phyloP scores from a whole-genome alignment of 1,140 invertebrate species.

The Cotesia chilonis region DNA sequence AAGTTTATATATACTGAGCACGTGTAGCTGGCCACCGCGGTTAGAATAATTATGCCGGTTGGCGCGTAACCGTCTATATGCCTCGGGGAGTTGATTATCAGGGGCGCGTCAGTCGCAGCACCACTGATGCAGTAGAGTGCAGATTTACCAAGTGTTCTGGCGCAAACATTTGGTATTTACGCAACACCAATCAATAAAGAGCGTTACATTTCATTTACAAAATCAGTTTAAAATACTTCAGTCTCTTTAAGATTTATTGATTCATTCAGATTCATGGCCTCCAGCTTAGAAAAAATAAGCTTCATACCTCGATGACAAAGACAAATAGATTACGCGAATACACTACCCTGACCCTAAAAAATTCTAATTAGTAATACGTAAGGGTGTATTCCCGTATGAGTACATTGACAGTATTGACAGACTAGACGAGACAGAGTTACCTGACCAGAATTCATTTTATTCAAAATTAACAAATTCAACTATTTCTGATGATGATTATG shows the following conservation, averaged over 20 bases:
- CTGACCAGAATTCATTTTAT: slow-evolving; percentile 49
- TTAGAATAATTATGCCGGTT: too few relatives aligned
- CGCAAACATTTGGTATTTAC: too few relatives aligned
- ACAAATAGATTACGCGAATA: slow-evolving; percentile 31
- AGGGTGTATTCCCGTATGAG: slow-evolving; percentile 49
- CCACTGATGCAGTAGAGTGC: too few relatives aligned
- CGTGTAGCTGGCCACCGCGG: too few relatives aligned
- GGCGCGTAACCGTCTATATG: too few relatives aligned
- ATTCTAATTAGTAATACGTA: slow-evolving; percentile 40
- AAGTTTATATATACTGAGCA: too few relatives aligned
- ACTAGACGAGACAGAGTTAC: slow-evolving; percentile 35
- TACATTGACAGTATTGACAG: slow-evolving; percentile 46
- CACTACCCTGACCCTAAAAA: slow-evolving; percentile 33
- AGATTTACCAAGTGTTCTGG: too few relatives aligned
- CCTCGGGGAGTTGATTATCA: too few relatives aligned
- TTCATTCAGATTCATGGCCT: slow-evolving; percentile 41
- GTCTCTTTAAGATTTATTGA: slow-evolving; percentile 43
- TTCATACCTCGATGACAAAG: slow-evolving; percentile 27
- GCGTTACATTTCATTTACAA: slow-evolving; percentile 42
- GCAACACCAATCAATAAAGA: slow-evolving; percentile 35
- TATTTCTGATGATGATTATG: slow-evolving; percentile 52
- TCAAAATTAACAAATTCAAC: slow-evolving; percentile 44
- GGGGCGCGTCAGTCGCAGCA: too few relatives aligned
- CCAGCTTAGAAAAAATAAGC: slow-evolving; percentile 40
- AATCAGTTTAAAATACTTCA: slow-evolving; percentile 31